phyloP scores from a whole-genome alignment of 2,113 vertebrate species.

The Sitta europaea region DNA sequence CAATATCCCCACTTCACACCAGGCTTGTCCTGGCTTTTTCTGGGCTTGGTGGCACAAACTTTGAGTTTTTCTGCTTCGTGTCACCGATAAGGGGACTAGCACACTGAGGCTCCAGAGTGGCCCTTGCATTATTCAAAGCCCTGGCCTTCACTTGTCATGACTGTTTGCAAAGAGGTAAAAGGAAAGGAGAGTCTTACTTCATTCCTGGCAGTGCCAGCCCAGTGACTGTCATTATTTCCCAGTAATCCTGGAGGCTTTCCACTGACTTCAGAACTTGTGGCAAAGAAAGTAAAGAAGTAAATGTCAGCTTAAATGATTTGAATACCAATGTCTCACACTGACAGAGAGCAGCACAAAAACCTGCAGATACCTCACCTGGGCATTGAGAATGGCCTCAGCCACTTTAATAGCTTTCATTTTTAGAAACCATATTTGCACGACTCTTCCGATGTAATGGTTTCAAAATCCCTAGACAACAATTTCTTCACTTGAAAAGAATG shows the following conservation, averaged over 20 bases:
- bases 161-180: not conserved
- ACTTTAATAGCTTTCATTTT: not conserved
- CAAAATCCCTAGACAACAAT: not conserved
- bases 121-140: not conserved
- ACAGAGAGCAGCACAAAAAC: not conserved
- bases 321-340: not conserved
- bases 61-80: not conserved
- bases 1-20: not conserved
- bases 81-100: not conserved
- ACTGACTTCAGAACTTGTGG: slow-evolving; percentile 50
- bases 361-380: not conserved
- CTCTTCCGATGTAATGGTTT: slow-evolving; percentile 10
- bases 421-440: not conserved
- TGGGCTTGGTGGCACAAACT: not conserved
- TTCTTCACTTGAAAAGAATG: slow-evolving; percentile 6
- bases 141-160: not conserved
- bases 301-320: slow-evolving; percentile 15
- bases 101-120: not conserved
- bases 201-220: slow-evolving; percentile 53
- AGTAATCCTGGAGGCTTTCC: slow-evolving; percentile 21
- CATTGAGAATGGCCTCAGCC: not conserved
- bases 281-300: slow-evolving; percentile 13
- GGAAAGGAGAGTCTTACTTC: slow-evolving; percentile 29
- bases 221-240: slow-evolving; percentile 46
- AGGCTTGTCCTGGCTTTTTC: not conserved